Percentiles rank a stretch among this genome's conserved stretches.
phyloP scores from a whole-genome alignment of 2,113 vertebrate genomes.

The Dicentrarchus labrax region DNA sequence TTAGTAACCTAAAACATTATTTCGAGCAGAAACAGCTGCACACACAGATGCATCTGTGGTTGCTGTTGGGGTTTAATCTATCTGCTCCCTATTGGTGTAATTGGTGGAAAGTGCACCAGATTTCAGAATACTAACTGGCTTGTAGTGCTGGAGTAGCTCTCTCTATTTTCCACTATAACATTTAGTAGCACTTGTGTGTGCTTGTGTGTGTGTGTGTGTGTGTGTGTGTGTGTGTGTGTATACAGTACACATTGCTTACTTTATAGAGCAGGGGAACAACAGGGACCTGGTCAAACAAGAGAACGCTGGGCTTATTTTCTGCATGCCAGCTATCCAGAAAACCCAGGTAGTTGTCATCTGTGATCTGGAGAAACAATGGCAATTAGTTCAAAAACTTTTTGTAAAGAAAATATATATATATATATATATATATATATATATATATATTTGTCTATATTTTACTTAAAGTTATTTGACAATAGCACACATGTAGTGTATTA shows the following conservation, averaged over 20 bases:
- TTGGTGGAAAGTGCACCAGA: background rate
- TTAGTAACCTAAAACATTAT: background rate
- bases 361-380: constrained; percentile 83
- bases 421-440: no score
- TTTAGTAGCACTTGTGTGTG: background rate
- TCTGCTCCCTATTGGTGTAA: constrained; percentile 1
- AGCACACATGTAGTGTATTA: background rate
- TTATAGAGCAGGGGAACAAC: constrained; percentile 90
- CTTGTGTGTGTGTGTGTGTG: background rate
- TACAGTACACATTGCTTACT: constrained; percentile 78
- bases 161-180: background rate
- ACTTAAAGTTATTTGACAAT: background rate
- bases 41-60: background rate
- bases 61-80: background rate
- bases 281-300: constrained; percentile 91
- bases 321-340: constrained; percentile 92
- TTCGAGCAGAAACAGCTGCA: background rate
- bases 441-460: background rate
- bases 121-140: background rate
- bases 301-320: constrained; percentile 93
- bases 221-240: background rate
- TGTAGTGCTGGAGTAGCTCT: background rate
- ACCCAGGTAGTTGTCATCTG: constrained; percentile 88
- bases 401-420: no score
- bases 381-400: background rate